phyloP scores from a whole-genome alignment of 2,797 vertebrate species.

The Brachyalestes nurse region DNA sequence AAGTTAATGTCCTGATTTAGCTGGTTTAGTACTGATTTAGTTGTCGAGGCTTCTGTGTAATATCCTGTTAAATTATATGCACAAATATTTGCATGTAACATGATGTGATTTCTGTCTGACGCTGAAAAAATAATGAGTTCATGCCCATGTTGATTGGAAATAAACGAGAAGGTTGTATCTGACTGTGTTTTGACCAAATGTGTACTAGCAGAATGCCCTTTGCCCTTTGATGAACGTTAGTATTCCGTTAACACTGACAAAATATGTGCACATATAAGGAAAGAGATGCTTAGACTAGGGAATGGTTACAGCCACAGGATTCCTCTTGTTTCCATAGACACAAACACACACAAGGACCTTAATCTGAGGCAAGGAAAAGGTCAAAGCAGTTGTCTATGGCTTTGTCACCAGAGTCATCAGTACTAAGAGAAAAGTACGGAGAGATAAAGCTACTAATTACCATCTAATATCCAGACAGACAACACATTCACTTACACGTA shows the following conservation, averaged over 20 bases:
- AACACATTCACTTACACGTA: slow-evolving; percentile 43
- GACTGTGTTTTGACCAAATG: too few relatives aligned
- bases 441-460: slow-evolving; percentile 59
- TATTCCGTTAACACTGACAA: neutral
- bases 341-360: slow-evolving; percentile 49
- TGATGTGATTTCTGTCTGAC: too few relatives aligned
- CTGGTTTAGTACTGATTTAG: too few relatives aligned
- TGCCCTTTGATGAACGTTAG: too few relatives aligned
- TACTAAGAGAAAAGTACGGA: neutral
- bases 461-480: slow-evolving; percentile 49
- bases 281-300: neutral
- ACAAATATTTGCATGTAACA: too few relatives aligned
- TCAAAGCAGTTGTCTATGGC: slow-evolving; percentile 54
- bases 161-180: too few relatives aligned
- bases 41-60: too few relatives aligned
- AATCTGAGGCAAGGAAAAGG: slow-evolving; percentile 65
- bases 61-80: too few relatives aligned
- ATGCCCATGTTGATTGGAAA: too few relatives aligned
- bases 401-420: slow-evolving; percentile 49
- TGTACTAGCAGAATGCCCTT: too few relatives aligned
- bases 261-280: neutral
- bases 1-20: too few relatives aligned
- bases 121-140: too few relatives aligned
- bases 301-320: neutral
- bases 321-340: neutral